These are phyloP conservation scores for Silurus lanzhouensis DNA, from an alignment of 2,797 vertebrate genomes.

Conservation along the genomic window DNA sequence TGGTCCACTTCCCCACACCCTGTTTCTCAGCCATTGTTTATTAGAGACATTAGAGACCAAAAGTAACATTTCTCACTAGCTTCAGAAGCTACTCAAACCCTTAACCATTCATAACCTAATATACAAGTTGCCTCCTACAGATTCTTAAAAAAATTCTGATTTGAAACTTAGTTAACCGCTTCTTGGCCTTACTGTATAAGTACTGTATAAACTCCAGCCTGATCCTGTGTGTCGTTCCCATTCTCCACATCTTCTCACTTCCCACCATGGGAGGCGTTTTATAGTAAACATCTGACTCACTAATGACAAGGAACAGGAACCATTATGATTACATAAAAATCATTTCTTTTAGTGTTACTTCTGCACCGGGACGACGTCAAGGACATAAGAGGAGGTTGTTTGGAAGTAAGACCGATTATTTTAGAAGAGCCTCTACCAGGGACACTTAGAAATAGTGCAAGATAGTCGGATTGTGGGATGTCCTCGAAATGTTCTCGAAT, in stretches of 20 bases:
- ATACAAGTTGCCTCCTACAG: neutral
- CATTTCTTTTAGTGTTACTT: constrained; percentile 3
- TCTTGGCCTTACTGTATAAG: neutral
- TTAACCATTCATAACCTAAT: neutral
- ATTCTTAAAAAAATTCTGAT: neutral
- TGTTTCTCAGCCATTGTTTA: neutral
- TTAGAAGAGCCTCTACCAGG: neutral
- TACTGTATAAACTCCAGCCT: neutral
- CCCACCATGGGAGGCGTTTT: neutral
- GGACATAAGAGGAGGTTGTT: constrained; percentile 21
- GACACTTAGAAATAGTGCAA: constrained; percentile 1
- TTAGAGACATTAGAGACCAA: neutral
- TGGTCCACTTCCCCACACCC: neutral
- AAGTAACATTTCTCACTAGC: neutral
- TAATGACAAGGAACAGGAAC: constrained; percentile 12
- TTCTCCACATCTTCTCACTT: too few species aligned
- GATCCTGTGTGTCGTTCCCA: neutral
- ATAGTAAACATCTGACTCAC: constrained; percentile 18
- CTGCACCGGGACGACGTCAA: neutral
- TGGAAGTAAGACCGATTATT: neutral
- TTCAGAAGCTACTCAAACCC: neutral
- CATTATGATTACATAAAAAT: constrained; percentile 24
- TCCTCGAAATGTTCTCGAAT: constrained; percentile 25
- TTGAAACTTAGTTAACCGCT: neutral
- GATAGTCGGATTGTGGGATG: constrained; percentile 2